Conservation (phyloP, 2,113 vertebrate species). For the Ailuropoda melanoleuca region DNA sequence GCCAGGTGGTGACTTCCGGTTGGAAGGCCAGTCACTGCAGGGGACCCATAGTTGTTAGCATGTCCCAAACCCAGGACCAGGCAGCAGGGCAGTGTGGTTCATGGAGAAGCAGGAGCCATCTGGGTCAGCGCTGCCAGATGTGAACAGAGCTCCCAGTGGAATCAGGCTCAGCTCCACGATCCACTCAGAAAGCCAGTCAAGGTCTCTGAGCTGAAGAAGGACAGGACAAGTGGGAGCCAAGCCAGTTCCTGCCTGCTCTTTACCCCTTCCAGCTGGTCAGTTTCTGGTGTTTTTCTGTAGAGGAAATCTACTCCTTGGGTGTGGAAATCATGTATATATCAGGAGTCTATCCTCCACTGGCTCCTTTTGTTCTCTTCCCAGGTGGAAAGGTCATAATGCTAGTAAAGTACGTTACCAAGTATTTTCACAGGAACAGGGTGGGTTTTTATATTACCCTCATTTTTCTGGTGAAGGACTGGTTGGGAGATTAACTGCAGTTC, state of each 20-base stretch:
- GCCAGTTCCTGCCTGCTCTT: background rate
- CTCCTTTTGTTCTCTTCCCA: background rate
- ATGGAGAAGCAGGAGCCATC: background rate
- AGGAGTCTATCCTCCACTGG: background rate
- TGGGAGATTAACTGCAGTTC: background rate
- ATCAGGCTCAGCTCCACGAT: background rate
- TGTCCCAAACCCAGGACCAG: background rate
- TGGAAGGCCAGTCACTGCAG: background rate
- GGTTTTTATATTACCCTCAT: background rate
- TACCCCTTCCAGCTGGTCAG: background rate
- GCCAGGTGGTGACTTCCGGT: background rate
- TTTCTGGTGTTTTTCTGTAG: background rate
- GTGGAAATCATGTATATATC: background rate
- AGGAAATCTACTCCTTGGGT: background rate
- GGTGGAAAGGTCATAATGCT: background rate
- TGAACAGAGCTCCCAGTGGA: background rate
- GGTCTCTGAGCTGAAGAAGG: background rate
- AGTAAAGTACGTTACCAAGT: background rate
- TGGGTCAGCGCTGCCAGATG: rapidly evolving
- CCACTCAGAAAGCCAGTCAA: background rate
- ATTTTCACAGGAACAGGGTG: background rate
- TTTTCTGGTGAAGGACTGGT: background rate
- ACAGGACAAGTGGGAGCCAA: too few species aligned
- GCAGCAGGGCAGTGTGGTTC: background rate
- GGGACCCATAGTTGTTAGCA: background rate